Conservation (phyloP, 1,140 invertebrate species). For the Drosophila carrolli region DNA sequence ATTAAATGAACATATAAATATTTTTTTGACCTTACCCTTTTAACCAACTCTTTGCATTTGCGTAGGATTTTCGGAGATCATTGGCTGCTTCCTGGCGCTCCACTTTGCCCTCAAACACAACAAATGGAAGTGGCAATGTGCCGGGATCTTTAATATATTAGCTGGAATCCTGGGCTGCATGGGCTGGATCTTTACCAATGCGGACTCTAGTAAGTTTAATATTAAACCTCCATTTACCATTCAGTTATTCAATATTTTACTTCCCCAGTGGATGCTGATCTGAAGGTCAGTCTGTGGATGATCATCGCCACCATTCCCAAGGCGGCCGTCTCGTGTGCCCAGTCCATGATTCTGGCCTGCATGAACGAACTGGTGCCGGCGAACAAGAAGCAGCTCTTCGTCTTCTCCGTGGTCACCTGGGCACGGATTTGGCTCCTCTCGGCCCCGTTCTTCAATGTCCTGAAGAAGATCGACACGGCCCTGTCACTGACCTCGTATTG, state of each 20-base stretch:
- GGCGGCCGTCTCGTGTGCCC: slow-evolving; percentile 74
- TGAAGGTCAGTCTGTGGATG: slow-evolving; percentile 80
- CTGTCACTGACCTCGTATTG: slow-evolving; percentile 74
- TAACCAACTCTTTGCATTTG: too few species aligned
- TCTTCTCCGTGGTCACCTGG: slow-evolving; percentile 81
- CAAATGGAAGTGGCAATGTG: slow-evolving; percentile 80
- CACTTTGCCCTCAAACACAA: slow-evolving; percentile 78
- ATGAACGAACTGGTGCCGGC: slow-evolving; percentile 76
- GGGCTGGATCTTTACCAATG: slow-evolving; percentile 72
- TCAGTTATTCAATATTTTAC: neutral
- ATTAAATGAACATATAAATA: too few species aligned
- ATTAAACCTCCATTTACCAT: too few species aligned
- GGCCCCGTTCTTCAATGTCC: slow-evolving; percentile 81
- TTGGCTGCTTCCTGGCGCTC: slow-evolving; percentile 79
- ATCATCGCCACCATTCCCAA: slow-evolving; percentile 79
- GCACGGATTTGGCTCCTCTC: slow-evolving; percentile 75
- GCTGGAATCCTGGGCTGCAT: slow-evolving; percentile 82
- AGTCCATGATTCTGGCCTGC: slow-evolving; percentile 80
- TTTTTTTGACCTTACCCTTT: too few species aligned
- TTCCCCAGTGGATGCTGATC: slow-evolving; percentile 65
- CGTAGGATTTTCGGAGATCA: slow-evolving; percentile 77
- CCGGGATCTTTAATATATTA: slow-evolving; percentile 83
- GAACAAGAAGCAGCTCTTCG: slow-evolving; percentile 74
- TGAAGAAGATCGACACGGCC: slow-evolving; percentile 71
- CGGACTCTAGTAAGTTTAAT: slow-evolving; percentile 44